Evolutionary conservation across 2,113 vertebrate species (phyloP).

Genomic region (Pyxicephalus adspersus): DNA sequence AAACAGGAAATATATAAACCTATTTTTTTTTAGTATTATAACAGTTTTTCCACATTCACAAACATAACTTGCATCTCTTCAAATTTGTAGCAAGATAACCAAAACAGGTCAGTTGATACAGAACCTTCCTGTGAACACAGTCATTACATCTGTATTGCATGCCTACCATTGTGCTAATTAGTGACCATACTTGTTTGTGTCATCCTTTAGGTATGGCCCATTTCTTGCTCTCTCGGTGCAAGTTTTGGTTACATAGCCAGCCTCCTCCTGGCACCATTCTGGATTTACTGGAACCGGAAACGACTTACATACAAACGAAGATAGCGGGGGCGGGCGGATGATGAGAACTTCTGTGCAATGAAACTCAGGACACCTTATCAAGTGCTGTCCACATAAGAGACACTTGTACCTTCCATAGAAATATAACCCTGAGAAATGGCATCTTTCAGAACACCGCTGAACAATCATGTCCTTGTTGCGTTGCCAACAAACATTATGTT

Average conservation of each 20-base stretch:
- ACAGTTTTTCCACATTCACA: too few relatives aligned
- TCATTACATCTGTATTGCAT: too few relatives aligned
- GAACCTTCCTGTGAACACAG: too few relatives aligned
- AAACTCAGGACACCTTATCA: constrained; percentile 58
- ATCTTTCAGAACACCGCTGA: constrained; percentile 76
- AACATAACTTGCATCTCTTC: too few relatives aligned
- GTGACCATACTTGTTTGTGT: constrained; percentile 21
- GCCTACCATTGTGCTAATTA: constrained; percentile 25
- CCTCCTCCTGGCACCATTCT: constrained; percentile 85
- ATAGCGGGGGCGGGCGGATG: constrained; percentile 68
- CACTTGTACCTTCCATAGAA: constrained; percentile 73
- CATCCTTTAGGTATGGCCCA: constrained; percentile 88
- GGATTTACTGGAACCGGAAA: constrained; percentile 95
- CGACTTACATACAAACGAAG: constrained; percentile 95
- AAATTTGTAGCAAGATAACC: too few relatives aligned
- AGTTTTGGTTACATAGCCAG: constrained; percentile 87
- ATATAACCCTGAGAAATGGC: constrained; percentile 81
- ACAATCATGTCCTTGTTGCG: constrained; percentile 56
- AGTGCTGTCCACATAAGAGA: constrained; percentile 63
- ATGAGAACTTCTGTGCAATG: constrained; percentile 60
- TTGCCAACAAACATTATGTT: constrained; percentile 59
- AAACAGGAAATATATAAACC: too few relatives aligned
- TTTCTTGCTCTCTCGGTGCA: constrained; percentile 92
- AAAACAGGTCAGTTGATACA: too few relatives aligned
- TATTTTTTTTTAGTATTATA: too few relatives aligned